Base-by-base conservation (phyloP, 2,888 invertebrate genomes). In the Megastigmus dorsalis region DNA sequence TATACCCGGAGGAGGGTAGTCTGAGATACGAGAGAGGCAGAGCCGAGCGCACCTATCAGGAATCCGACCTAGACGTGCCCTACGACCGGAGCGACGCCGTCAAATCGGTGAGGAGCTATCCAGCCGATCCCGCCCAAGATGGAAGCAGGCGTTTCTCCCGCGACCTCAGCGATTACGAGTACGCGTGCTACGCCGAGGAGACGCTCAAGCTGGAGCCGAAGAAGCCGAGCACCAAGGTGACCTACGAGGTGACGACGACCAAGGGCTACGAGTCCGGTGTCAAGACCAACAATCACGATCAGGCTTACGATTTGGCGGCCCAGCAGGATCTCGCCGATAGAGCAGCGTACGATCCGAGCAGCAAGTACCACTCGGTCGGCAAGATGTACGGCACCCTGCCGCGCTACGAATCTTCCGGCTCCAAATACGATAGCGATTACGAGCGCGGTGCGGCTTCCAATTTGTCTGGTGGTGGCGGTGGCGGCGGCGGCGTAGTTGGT, bases 221-320 rank as follows among this genome's bases (percentile, higher is more conserved):
- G 69, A 86, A 86, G 62, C 83, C 86, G 4, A 78, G 80, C 5
- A 78, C 79, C 18, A 81, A 84, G 6, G 73, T 80, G 9, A 80
- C 83, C n/a, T 86, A 86, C 77, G 86, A 88, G 48, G 77, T 82
- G 0, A 63, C 81, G 1, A 75, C 81, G 1, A 84, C 84, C 5
- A 86, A 86, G 63, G 86, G 84, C 28, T 88, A 88, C 74, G 88
- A 88, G 26, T 88, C 88, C 2, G 88, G 88, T 0, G 82, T 88
- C 5, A 87, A 87, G 78, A 88, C 88, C 0, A 83, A 85, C 69
- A 87, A 86, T 20, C 83, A 84, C 62, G 87, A 88, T 10, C 84
- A 85, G 18, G 80, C 83, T 2, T 88, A 88, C 77, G 88, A 88
- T 18, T 75, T 88, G n/a, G 81, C 81, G 9, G 77, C 82, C 1